Base-by-base conservation (phyloP, 2,113 vertebrate genomes). In the Macaca mulatta region DNA sequence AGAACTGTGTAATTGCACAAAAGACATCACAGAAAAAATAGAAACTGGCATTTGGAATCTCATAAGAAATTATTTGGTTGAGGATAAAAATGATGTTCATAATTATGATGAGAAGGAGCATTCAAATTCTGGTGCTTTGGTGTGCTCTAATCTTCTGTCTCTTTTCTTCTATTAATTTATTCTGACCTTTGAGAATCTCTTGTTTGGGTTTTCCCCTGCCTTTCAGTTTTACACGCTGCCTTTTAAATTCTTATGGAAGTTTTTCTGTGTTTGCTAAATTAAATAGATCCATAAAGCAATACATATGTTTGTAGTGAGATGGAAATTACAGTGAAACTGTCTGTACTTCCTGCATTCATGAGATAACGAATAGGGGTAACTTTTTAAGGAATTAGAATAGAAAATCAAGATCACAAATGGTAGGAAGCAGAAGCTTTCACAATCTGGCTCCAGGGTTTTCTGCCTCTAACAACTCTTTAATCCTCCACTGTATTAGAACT, bases 221-320 rank as follows among this genome's bases (percentile, higher is more conserved):
- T 79, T 97, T 93, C 48, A 17, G 52, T 89, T 82, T 91, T 91
- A 82, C 72, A 67, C 12, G 45, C 64, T 90, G 27, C n/a, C 82
- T 92, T 86, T 87, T 93, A 69, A 91, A 75, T 59, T 61, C 40
- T 70, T 35, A 5, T 67, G 23, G 27, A 77, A 48, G 20, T 12
- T 79, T 7, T 35, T 87, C 69, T 61, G 35, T 82, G n/a, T 94
- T 96, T 93, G 59, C 45, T 70, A 18, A 82, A 89, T 79, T 74
- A 57, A 93, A 43, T 32, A 55, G n/a, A 43, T 79, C 92, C 57
- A 70, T 25, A 64, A 6, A 83, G 79, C 57, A 84, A 48, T 5
- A 17, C 13, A 14, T 59, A 50, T 69, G 55, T 67, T 91, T 96
- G 52, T 32, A 57, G 52, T n/a, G 45, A 80, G 50, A 35, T 85